Evolutionary conservation across 2,888 invertebrate species (phyloP).

Genomic region (Pachycephus smyrnensis): DNA sequence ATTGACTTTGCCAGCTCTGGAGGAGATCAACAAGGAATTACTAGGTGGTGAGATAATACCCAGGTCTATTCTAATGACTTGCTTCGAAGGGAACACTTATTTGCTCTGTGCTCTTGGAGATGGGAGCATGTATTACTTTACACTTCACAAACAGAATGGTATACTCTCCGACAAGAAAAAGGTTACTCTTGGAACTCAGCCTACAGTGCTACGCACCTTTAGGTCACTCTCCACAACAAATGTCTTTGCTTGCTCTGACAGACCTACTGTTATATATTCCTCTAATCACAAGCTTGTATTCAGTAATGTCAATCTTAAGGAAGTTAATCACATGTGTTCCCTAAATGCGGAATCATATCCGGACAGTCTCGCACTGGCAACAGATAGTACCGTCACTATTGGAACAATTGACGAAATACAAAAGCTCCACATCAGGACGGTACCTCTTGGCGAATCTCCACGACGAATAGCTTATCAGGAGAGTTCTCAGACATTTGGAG

Average conservation of each 20-base stretch:
- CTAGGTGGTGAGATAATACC: conserved; percentile 97
- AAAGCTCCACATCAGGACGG: conserved; percentile 95
- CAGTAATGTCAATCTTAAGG: conserved; percentile 96
- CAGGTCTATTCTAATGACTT: conserved; percentile 93
- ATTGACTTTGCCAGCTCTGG: conserved; percentile 83
- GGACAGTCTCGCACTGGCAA: conserved; percentile 90
- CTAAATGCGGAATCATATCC: conserved; percentile 95
- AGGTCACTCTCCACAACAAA: conserved; percentile 91
- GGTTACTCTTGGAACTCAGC: conserved; percentile 97
- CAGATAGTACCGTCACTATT: conserved; percentile 90
- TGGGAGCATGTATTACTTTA: conserved; percentile 97
- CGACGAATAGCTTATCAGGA: conserved; percentile 96
- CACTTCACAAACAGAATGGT: conserved; percentile 81
- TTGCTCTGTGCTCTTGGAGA: conserved; percentile 94
- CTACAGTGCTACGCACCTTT: conserved; percentile 92
- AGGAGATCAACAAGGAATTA: conserved; percentile 86
- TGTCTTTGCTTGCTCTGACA: conserved; percentile 98
- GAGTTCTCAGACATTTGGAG: conserved; percentile 92
- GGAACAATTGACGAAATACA: conserved; percentile 99
- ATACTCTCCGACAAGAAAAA: conserved; percentile 89
- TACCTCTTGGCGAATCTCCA: conserved; percentile 94
- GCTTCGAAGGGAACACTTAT: conserved; percentile 92
- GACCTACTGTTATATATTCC: conserved; percentile 98
- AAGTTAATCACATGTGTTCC: conserved; percentile 98
- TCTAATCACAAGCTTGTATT: conserved; percentile 99